These are phyloP conservation scores for Hippocampus kuda DNA, from an alignment of 2,797 vertebrate genomes.

Conservation along the genomic window DNA sequence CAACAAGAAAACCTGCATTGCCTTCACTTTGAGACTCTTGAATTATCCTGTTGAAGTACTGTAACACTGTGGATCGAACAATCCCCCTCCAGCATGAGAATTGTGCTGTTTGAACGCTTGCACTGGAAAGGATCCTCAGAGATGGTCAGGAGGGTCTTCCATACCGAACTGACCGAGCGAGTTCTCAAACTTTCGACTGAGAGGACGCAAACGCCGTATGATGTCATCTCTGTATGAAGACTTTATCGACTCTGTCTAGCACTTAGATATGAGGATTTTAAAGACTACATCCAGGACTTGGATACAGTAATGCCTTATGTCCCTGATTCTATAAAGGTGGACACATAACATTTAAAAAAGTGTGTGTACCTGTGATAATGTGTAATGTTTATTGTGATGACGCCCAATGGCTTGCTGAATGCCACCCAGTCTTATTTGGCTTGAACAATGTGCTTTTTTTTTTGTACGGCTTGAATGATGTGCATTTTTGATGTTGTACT, in stretches of 20 bases:
- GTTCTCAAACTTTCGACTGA: not conserved
- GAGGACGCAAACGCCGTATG: not conserved
- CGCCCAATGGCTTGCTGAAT: conserved; percentile 10
- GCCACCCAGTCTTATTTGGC: conserved; percentile 11
- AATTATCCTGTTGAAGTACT: conserved; percentile 61
- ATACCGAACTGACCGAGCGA: conserved; percentile 4
- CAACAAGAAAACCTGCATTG: conserved; percentile 46
- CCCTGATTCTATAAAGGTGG: conserved; percentile 62
- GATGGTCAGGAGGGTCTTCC: conserved; percentile 43
- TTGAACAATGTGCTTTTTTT: conserved; percentile 45
- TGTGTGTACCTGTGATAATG: not conserved
- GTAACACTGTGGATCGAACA: conserved; percentile 63
- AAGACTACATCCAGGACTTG: conserved; percentile 15
- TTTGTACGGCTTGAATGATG: conserved; percentile 31
- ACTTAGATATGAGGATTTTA: not conserved
- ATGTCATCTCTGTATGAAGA: not conserved
- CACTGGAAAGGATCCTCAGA: conserved; percentile 67
- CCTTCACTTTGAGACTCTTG: conserved; percentile 45
- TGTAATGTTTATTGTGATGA: conserved; percentile 5
- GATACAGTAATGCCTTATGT: conserved; percentile 64
- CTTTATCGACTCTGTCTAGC: not conserved
- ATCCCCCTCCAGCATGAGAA: conserved; percentile 44
- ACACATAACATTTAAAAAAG: conserved; percentile 38
- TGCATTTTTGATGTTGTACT: conserved; percentile 28
- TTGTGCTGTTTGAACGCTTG: conserved; percentile 60